Evolutionary conservation across 2,797 vertebrate species (phyloP), one percentile per base, ranked within the genome.

Genomic region (Trematomus bernacchii): DNA sequence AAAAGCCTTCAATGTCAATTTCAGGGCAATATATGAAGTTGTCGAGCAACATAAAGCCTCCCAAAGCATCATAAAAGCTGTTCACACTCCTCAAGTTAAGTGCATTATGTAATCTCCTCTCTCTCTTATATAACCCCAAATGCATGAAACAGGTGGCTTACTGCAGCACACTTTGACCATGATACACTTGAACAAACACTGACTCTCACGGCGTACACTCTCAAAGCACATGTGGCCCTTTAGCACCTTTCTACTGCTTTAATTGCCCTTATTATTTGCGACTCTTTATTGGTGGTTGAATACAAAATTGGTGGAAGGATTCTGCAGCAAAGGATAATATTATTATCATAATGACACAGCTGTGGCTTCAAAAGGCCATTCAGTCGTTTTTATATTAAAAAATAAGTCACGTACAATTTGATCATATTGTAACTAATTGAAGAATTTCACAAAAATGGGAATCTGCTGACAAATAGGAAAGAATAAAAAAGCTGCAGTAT

Each of bases 51-150:
- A 40, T 33, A 54, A 47, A 51, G 61, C 66, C 37, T 66, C 77
- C 53, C 65, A 66, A 80, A 89, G 63, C 52, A 59, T 51, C 60
- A 61, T 75, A 76, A 71, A 81, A 68, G 71, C 77, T 79, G 37
- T 23, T 66, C 54, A 33, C 61, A 72, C 69, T 85, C 60, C 73
- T 83, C 76, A 48, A 79, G 80, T 66, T 69, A 80, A 89, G 88
- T 89, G 81, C 81, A 21, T 92, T 91, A 87, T 80, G 46, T 83
- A 88, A 91, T 76, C 73, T 63, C 66, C 66, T 82, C 77, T 77
- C 27, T 63, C 71, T 64, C 65, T 44, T 75, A 68, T 58, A 16
- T 64, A 78, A 82, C 74, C 67, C 14, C 21, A 72, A 65, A 79
- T 87, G 73, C 75, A 87, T 88, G 85, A 66, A 81, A 81, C n/a